Evolutionary conservation across 2,113 vertebrate genomes (phyloP), one percentile per base, ranked within the genome.

Genomic region (Apteryx mantelli): DNA sequence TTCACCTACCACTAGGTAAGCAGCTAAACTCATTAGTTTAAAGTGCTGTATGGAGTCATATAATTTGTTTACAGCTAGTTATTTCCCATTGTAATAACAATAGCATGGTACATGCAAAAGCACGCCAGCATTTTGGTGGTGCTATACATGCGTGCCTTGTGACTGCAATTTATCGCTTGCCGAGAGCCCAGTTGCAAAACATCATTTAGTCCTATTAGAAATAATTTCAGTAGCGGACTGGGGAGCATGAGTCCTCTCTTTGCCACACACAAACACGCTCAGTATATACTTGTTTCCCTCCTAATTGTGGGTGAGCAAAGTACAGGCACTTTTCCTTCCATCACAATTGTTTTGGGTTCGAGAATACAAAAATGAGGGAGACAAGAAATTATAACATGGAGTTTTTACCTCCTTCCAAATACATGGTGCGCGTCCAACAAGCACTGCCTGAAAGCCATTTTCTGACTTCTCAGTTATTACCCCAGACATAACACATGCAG

Each of bases 1-100:
- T 97, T 97, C 93, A 86, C 95, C 95, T 95, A 91, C 81, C 58
- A 82, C 63, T 40, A 93, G 91, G 73, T 77, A 95, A 82, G 89
- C 91, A 82, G 53, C 70, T 82, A 44, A 86, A 21, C 73, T 92
- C 82, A 88, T 93, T 83, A 44, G 22, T 28, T 66, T 38, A 90
- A 46, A 76, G 69, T 60, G 46, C 24, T 71, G 64, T 60, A 83
- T 60, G 13, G 4, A 91, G 85, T 70, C 69, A 30, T 11, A 42
- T 82, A 61, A 93, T 86, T 94, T 95, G 91, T 78, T 96, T 95
- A 89, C 80, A 58, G 64, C 78, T 79, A 40, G 30, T 82, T 58
- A 68, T 76, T 77, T 83, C 24, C 58, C 81, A 91, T 94, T 93
- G 25, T 42, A 80, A 95, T 80, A 89, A 95, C 83, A 93, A 86